Evolutionary conservation across 1,140 invertebrate genomes (phyloP), one percentile per base, ranked within the genome.

Genomic region (Danaus plexippus): DNA sequence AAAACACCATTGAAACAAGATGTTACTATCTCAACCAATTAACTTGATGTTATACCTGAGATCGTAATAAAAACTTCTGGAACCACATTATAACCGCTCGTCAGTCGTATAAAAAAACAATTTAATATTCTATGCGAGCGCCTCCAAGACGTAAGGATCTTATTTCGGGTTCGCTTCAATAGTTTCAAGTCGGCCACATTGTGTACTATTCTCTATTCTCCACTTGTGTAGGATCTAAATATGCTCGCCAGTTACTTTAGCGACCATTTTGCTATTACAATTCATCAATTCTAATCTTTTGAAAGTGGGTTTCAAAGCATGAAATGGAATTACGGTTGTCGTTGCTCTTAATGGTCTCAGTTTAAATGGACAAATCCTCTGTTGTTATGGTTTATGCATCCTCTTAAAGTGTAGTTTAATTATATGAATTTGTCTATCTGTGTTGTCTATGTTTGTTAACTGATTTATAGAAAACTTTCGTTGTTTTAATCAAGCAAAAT

Each of bases 111-210:
- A 52, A 7, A 61, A 60, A 61, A 61, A 10, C 52, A 12, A 40
- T 47, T 77, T 77, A 69, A 68, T 74, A 77, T 76, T 76, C 73
- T 12, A 50, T 8, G 12, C 59, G 50, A 63, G 63, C 71, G 56
- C 57, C 47, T 9, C 43, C 52, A 48, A 52, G 59, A 56, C 52
- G 43, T 47, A 46, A 48, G 45, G 54, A 55, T 57, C 52, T 63
- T 53, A 49, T 61, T 64, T 59, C 57, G 61, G 52, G 67, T 66
- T 47, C 57, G 61, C 47, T 69, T 53, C 46, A 59, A 57, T 59
- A 61, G 55, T 71, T 63, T 62, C 57, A 57, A 57, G 56, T 50
- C 60, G 61, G 58, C 47, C 64, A 43, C 63, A 47, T 52, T 51
- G 52, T 64, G 43, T 57, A 11, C 12, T 41, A 45, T 56, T 47